Evolutionary conservation across 2,888 invertebrate species (phyloP).

Genomic region (Neoscelio sp.): DNA sequence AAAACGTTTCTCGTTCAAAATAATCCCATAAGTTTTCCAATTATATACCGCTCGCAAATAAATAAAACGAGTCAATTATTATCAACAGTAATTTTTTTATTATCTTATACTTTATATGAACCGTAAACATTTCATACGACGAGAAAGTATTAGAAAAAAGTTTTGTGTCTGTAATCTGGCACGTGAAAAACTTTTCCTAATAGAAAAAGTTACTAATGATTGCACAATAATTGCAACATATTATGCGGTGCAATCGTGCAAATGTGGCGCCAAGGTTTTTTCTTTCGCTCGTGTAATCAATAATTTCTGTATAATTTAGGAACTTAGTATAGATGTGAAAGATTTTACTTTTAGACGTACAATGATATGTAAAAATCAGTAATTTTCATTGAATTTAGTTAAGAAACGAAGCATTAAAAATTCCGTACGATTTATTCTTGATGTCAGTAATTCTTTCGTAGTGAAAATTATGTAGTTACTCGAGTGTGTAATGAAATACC

Average conservation of each 20-base stretch:
- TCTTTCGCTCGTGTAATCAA: too few relatives aligned
- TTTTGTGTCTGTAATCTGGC: background rate
- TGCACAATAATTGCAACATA: conserved; percentile 14
- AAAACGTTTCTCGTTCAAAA: conserved; percentile 42
- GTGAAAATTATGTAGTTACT: too few relatives aligned
- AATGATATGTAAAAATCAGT: too few relatives aligned
- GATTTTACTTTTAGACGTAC: too few relatives aligned
- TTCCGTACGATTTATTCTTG: too few relatives aligned
- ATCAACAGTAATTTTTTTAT: background rate
- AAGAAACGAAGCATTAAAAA: too few relatives aligned
- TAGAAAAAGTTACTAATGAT: conserved; percentile 25
- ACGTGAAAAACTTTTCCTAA: conserved; percentile 1
- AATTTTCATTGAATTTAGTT: too few relatives aligned
- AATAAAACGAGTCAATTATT: conserved; percentile 6
- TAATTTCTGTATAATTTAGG: too few relatives aligned
- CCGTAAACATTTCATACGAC: conserved; percentile 3
- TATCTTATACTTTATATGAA: background rate
- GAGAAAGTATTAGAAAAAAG: background rate
- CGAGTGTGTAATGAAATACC: too few relatives aligned
- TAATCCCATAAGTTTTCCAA: conserved; percentile 7
- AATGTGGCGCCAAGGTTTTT: too few relatives aligned
- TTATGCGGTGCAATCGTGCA: too few relatives aligned
- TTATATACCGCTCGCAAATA: background rate
- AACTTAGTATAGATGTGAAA: conserved; percentile 18
- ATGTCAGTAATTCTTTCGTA: too few relatives aligned